Percentiles rank a stretch among this genome's conserved stretches.
Evolutionary conservation across 2,888 invertebrate species (phyloP).

Genomic region (Homarus gammarus): DNA sequence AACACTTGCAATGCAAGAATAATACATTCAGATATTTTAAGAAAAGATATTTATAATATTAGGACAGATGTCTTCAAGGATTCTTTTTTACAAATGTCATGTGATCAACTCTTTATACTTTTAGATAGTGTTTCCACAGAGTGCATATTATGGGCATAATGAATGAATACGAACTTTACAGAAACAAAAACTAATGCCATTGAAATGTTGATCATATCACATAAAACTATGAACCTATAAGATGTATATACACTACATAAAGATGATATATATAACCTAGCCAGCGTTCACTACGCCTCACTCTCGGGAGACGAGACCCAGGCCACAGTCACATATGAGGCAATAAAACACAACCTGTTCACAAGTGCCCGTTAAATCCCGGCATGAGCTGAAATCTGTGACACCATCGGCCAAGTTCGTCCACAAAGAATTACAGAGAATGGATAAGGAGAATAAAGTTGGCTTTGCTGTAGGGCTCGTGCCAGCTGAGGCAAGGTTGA

Average conservation of each 20-base stretch:
- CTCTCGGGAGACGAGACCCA: conserved; percentile 48
- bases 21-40: conserved; percentile 19
- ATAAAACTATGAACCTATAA: conserved; percentile 59
- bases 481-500: conserved; percentile 44
- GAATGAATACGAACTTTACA: conserved; percentile 44
- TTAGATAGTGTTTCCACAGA: conserved; percentile 31
- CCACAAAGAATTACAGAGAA: conserved; percentile 44
- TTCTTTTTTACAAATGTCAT: conserved; percentile 33
- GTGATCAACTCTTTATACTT: conserved; percentile 31
- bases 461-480: conserved; percentile 59
- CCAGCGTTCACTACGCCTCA: conserved; percentile 62
- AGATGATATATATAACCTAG: conserved; percentile 51
- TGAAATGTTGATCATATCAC: conserved; percentile 40
- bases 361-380: conserved; percentile 57
- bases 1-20: background rate
- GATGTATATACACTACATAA: conserved; percentile 70
- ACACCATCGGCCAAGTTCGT: conserved; percentile 63
- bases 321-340: conserved; percentile 70
- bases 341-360: conserved; percentile 65
- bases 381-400: conserved; percentile 66
- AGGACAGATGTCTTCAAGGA: conserved; percentile 55
- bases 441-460: conserved; percentile 48
- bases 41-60: background rate
- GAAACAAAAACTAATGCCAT: conserved; percentile 39
- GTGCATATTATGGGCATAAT: conserved; percentile 28